Evolutionary conservation across 1,140 invertebrate genomes (phyloP), one percentile per base, ranked within the genome.

Genomic region (Drosophila tristis): DNA sequence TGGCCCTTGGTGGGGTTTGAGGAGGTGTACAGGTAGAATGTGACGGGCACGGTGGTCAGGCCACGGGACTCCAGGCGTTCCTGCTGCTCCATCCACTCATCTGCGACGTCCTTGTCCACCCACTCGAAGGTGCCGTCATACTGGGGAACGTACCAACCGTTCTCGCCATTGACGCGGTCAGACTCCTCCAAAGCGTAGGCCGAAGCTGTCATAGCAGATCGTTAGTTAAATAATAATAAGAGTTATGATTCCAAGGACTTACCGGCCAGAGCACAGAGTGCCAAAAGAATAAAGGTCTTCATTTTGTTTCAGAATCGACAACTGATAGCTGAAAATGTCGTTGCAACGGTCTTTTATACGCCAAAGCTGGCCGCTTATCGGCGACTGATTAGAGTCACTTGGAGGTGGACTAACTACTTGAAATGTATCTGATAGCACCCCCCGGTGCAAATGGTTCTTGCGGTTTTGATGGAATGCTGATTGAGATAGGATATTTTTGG

Each of bases 71-170:
- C 85, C 16, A 78, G 16, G 47, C 15, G 9, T 35, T 87, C 74
- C 29, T 65, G 67, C 2, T 43, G 39, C 0, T 74, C 71, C 29
- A 90, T 56, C 65, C 65, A 70, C 1, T 78, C 43, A 47, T 91
- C 80, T 25, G 82, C 90, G 0, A 65, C 84, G 0, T 91, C 86
- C 66, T 76, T 80, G 49, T 85, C 80, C 4, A 91, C 55, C 90
- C 90, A 91, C 25, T 74, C 62, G 26, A 79, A 90, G 55, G 68
- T 61, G 7, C 80, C 87, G 58, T 91, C 90, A 29, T 16, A 5
- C 31, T 90, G 68, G 15, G 90, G 90, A 13, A 91, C 48, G 68
- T 86, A 90, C 90, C 90, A 91, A 43, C 90, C 90, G 26, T 91
- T 90, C 64, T 91, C 90, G 5, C 87, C 90, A 53, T 80, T 76